phyloP scores from a whole-genome alignment of 1,140 invertebrate species.

The Anagrus nilaparvatae region DNA sequence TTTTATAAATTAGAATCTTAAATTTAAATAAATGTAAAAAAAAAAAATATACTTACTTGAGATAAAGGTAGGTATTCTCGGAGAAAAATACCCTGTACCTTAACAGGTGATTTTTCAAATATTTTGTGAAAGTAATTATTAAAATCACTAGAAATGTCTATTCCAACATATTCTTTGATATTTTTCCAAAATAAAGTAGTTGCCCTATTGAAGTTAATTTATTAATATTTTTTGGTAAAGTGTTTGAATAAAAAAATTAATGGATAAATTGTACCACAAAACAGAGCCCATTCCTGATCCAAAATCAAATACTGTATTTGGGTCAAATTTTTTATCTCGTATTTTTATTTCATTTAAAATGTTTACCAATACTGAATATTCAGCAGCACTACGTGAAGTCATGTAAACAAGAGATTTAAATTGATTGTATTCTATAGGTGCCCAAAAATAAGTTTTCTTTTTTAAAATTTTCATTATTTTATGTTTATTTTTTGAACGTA shows the following conservation, averaged over 20 bases:
- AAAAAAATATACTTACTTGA: conserved; percentile 35
- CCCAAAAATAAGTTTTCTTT: conserved; percentile 57
- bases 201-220: conserved; percentile 48
- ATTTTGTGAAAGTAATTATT: conserved; percentile 66
- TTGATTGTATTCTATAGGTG: conserved; percentile 56
- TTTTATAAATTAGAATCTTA: conserved; percentile 13
- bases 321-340: conserved; percentile 57
- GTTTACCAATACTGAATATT: conserved; percentile 62
- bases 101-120: conserved; percentile 47
- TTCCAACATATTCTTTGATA: conserved; percentile 70
- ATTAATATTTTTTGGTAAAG: conserved; percentile 4
- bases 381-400: conserved; percentile 52
- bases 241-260: not conserved
- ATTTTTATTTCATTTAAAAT: conserved; percentile 65
- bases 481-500: conserved; percentile 18
- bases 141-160: conserved; percentile 72
- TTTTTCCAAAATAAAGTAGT: conserved; percentile 59
- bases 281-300: conserved; percentile 80
- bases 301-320: conserved; percentile 75
- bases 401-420: conserved; percentile 59
- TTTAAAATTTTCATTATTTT: conserved; percentile 42
- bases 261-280: conserved; percentile 69
- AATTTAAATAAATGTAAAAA: conserved; percentile 9
- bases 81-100: conserved; percentile 55
- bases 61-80: conserved; percentile 72